Evolutionary conservation across 2,797 vertebrate genomes (phyloP), one percentile per base, ranked within the genome.

Genomic region (Xiphophorus birchmanni): DNA sequence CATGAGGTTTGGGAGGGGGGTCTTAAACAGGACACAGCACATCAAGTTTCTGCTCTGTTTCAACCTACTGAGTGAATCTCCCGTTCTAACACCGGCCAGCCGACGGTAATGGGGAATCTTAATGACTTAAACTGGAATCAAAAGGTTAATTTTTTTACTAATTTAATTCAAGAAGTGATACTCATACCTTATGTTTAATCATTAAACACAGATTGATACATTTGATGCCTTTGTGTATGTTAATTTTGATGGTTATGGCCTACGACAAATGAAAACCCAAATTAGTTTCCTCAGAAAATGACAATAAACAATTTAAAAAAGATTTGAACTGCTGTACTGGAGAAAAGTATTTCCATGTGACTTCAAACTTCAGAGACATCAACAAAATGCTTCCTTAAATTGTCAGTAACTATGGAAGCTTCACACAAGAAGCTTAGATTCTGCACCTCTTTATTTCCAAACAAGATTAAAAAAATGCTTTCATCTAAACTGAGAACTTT

Each of bases 41-140:
- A 50, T 74, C 47, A 47, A 52, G 32, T 73, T 47, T 77, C 74
- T 82, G 73, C 80, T 81, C 80, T 32, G 23, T 89, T 82, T 84
- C 73, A 74, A 89, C 80, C 83, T 73, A 83, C 75, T 81, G 82
- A 83, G 74, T 85, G 81, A 87, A 87, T 76, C 76, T 81, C 75
- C 79, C 76, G 74, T 52, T 67, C 77, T 48, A 60, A 81, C 40
- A 82, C 10, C 7, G 37, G 65, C 18, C 65, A 40, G 21, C 21
- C 2, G 23, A 69, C 10, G 0, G 21, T 42, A 13, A 37, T n/a
- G 67, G 5, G 40, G 40, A 71, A 71, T 42, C 42, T 45, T 44
- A 72, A 45, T 72, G 4, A 44, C 26, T 72, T 72, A 17, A 29
- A 47, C 69, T 72, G 7, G 3, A 0, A 42, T 69, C 21, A 26